Evolutionary conservation across 2,113 vertebrate genomes (phyloP).

Genomic region (Garra rufa): DNA sequence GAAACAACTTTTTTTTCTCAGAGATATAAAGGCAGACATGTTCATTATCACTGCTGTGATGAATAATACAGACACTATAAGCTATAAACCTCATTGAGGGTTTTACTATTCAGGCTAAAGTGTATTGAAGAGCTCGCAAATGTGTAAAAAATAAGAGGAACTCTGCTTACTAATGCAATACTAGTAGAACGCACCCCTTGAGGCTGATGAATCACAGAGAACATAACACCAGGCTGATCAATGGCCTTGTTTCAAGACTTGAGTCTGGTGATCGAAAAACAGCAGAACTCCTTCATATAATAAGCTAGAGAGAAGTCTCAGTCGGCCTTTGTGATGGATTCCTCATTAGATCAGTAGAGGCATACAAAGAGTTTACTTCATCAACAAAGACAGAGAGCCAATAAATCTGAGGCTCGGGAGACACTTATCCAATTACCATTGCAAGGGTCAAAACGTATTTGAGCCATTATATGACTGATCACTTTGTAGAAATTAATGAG

Average conservation of each 20-base stretch:
- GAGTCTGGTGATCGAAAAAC: conserved; percentile 24
- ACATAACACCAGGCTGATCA: conserved; percentile 25
- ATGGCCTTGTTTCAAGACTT: conserved; percentile 36
- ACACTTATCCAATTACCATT: conserved; percentile 25
- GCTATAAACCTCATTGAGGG: background rate
- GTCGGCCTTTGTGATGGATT: conserved; percentile 20
- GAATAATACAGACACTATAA: background rate
- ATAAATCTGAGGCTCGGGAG: conserved; percentile 32
- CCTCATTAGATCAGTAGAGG: conserved; percentile 25
- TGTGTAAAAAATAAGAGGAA: background rate
- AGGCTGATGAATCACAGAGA: conserved; percentile 32
- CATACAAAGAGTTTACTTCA: conserved; percentile 26
- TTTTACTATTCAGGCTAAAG: background rate
- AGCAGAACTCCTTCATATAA: conserved; percentile 31
- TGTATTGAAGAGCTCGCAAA: background rate
- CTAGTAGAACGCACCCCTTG: conserved; percentile 11
- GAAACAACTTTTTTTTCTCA: background rate
- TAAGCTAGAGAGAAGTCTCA: conserved; percentile 13
- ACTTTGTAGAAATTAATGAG: background rate
- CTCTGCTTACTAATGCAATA: conserved; percentile 22
- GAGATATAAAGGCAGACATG: conserved; percentile 20
- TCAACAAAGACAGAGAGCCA: conserved; percentile 21
- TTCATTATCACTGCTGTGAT: conserved; percentile 21
- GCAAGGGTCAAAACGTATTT: background rate
- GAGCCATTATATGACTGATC: conserved; percentile 7